phyloP scores from a whole-genome alignment of 2,113 vertebrate genomes.

The Ranitomeya variabilis region DNA sequence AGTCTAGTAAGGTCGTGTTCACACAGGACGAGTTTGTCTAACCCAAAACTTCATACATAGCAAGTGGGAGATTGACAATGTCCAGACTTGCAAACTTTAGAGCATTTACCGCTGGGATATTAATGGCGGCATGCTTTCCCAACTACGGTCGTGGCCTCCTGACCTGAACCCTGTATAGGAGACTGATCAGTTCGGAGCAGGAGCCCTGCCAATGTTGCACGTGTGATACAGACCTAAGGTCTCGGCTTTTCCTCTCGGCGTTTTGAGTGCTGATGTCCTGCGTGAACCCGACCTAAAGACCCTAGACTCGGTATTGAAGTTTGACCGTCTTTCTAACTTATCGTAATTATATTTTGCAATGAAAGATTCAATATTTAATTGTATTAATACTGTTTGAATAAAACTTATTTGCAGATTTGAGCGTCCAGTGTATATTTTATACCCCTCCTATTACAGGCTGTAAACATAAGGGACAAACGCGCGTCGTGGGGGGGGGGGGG shows the following conservation, averaged over 20 bases:
- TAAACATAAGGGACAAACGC: neutral
- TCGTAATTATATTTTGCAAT: neutral
- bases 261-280: neutral
- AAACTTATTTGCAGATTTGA: neutral
- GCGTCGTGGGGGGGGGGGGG: too few species aligned
- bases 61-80: too few species aligned
- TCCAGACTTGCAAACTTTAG: too few species aligned
- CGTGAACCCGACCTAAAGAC: neutral
- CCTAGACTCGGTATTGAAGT: neutral
- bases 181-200: too few species aligned
- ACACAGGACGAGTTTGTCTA: neutral
- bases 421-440: neutral
- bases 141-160: too few species aligned
- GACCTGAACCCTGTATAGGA: too few species aligned
- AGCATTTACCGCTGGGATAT: too few species aligned
- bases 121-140: too few species aligned
- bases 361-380: neutral
- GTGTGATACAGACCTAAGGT: too few species aligned
- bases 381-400: slow-evolving; percentile 3
- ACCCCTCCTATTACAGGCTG: neutral
- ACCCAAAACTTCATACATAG: too few species aligned
- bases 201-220: too few species aligned
- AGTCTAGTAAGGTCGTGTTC: neutral
- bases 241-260: too few species aligned
- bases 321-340: neutral